These are phyloP conservation scores for Xiphorhynchus elegans DNA, from an alignment of 2,113 vertebrate genomes.

Conservation along the genomic window DNA sequence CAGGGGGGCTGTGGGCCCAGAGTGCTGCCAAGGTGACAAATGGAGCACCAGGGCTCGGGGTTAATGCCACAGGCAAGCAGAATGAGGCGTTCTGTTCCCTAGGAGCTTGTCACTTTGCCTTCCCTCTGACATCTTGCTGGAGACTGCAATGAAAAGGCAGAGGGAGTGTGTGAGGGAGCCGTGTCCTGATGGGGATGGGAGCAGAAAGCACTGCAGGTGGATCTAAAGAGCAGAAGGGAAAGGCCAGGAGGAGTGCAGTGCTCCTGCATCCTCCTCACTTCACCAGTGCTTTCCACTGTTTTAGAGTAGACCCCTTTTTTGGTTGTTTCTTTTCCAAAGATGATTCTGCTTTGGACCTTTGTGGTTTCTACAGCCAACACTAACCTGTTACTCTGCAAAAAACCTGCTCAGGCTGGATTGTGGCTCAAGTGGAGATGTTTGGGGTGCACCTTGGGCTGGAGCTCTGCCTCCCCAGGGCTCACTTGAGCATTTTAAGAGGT, in stretches of 20 bases:
- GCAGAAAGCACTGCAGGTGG: neutral
- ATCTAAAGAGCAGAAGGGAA: neutral
- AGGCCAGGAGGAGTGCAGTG: neutral
- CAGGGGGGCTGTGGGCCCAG: constrained; percentile 63
- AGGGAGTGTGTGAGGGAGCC: neutral
- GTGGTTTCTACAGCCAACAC: neutral
- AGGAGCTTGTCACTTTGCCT: constrained; percentile 54
- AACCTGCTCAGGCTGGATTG: neutral
- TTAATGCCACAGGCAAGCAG: constrained; percentile 73
- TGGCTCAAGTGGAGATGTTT: neutral
- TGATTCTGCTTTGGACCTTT: neutral
- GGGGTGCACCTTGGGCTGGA: neutral
- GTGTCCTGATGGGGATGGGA: neutral
- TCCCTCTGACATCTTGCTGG: constrained; percentile 36
- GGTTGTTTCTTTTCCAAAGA: neutral
- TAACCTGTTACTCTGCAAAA: neutral
- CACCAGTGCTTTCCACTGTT: neutral
- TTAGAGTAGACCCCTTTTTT: neutral
- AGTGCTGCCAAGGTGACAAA: constrained; percentile 74
- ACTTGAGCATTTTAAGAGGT: neutral
- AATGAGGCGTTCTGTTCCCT: constrained; percentile 63
- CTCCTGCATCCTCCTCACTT: neutral
- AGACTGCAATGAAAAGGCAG: neutral
- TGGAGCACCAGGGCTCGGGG: constrained; percentile 65
- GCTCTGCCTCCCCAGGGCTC: fast-evolving